Conservation (phyloP, 2,797 vertebrate genomes). For the Hoplostethus mediterraneus region DNA sequence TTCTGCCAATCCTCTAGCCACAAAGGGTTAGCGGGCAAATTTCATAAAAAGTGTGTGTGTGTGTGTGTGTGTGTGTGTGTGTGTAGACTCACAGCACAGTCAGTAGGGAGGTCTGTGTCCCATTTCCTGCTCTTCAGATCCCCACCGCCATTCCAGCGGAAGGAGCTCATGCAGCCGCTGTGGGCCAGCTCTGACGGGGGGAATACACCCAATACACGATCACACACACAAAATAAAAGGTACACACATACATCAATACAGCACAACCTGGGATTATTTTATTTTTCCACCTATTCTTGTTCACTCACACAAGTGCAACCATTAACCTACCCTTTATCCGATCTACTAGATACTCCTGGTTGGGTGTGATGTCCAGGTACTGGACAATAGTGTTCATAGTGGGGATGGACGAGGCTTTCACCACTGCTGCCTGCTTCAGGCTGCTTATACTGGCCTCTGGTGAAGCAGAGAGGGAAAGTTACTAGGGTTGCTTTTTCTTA, state of each 20-base stretch:
- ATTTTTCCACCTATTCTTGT: too few relatives aligned
- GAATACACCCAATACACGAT: neutral
- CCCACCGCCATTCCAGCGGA: constrained; percentile 95
- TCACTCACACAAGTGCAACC: neutral
- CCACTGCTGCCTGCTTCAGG: constrained; percentile 94
- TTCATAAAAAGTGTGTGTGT: too few relatives aligned
- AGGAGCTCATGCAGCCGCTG: constrained; percentile 98
- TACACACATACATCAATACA: too few relatives aligned
- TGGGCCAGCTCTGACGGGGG: constrained; percentile 90
- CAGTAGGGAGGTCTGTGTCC: constrained; percentile 97
- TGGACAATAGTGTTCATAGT: constrained; percentile 93
- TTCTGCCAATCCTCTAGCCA: too few relatives aligned
- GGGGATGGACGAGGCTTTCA: constrained; percentile 93
- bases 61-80: constrained; percentile 12
- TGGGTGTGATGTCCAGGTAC: constrained; percentile 94
- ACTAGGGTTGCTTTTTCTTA: neutral
- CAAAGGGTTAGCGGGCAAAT: too few relatives aligned
- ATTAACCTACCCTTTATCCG: constrained; percentile 89
- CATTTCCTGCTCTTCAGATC: constrained; percentile 95
- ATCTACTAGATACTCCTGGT: constrained; percentile 96
- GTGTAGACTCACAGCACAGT: constrained; percentile 89
- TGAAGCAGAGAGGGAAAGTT: constrained; percentile 16
- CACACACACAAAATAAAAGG: neutral
- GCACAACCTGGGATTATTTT: too few relatives aligned
- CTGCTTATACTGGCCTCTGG: constrained; percentile 96